Evolutionary conservation across 2,888 invertebrate genomes (phyloP), one percentile per base, ranked within the genome.

Genomic region (Ctenicera cuprea): DNA sequence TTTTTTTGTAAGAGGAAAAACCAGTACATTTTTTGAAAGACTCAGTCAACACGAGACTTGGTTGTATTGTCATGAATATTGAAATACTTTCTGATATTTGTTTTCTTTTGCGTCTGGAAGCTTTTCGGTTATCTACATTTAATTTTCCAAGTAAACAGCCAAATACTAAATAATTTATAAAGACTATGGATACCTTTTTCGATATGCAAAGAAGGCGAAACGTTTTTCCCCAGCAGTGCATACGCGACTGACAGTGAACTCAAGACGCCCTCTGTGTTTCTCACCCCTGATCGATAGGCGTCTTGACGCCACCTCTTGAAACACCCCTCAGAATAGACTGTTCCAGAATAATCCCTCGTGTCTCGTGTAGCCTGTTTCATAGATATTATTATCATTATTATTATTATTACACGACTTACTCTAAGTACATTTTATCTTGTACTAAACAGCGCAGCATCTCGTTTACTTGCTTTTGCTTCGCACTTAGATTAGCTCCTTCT

Each of bases 201-300:
- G 22, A 22, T 52, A 52, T 52, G 52, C 26, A 52, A 52, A 52
- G 52, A n/a, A 52, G 52, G 52, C 22, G 22, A 52, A 26, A 12
- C 26, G n/a, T 26, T 26, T 9, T 26, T 12, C 52, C 20, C 18
- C n/a, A 1, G 26, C 26, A 52, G 12, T 52, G 18, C 52, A 18
- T n/a, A 8, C 16, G n/a, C 26, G 26, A 62, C 62, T 62, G 38
- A 38, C 38, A 62, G 43, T 62, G 43, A 62, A 26, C 43, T 43
- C 62, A 41, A 43, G 62, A 43, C 62, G 62, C 62, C 43, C 62
- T 62, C 62, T 43, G 59, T 62, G 62, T 43, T 43, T 62, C 38
- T 62, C 62, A 38, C 38, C 41, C 26, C 37, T 37, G 62, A 62
- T 62, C 62, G 43, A 62, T 62, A 62, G 38, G 38, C 62, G 62